Conservation (phyloP, 2,888 invertebrate species). For the Rhingia rostrata region DNA sequence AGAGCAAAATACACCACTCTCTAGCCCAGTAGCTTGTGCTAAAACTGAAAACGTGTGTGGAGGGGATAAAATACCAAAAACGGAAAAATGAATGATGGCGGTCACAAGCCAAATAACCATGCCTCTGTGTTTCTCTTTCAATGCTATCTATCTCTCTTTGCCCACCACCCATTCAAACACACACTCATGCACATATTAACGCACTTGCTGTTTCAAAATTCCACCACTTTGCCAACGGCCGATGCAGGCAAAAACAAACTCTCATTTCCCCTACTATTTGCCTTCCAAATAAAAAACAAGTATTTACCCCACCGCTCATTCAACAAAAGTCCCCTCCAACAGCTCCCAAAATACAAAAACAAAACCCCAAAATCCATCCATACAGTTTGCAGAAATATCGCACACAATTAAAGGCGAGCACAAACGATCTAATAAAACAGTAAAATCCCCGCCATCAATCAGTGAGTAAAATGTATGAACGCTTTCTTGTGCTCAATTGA, state of each 20-base stretch:
- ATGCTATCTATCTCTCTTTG: slow-evolving; percentile 61
- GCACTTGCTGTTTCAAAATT: slow-evolving; percentile 43
- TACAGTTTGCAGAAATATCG: slow-evolving; percentile 66
- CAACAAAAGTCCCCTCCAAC: slow-evolving; percentile 42
- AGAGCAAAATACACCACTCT: slow-evolving; percentile 29
- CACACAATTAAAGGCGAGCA: slow-evolving; percentile 75
- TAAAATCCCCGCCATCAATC: slow-evolving; percentile 75
- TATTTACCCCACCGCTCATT: slow-evolving; percentile 37
- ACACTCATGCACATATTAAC: slow-evolving; percentile 19
- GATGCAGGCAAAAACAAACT: slow-evolving; percentile 35
- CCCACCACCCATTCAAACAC: slow-evolving; percentile 6
- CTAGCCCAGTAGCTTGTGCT: neutral
- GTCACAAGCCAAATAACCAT: slow-evolving; percentile 82
- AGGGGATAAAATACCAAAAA: slow-evolving; percentile 69
- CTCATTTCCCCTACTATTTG: slow-evolving; percentile 58
- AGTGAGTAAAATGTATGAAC: slow-evolving; percentile 73
- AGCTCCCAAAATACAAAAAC: slow-evolving; percentile 13
- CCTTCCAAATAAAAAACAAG: neutral
- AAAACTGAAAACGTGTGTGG: slow-evolving; percentile 31
- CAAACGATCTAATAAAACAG: slow-evolving; percentile 71
- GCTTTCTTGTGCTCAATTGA: slow-evolving; percentile 74
- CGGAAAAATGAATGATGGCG: slow-evolving; percentile 82
- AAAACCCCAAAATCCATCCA: slow-evolving; percentile 26
- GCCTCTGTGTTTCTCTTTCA: slow-evolving; percentile 78
- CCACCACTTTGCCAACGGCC: slow-evolving; percentile 42